Percentiles rank a stretch among this genome's conserved stretches.
Conservation (phyloP, 2,113 vertebrate genomes). For the Smithornis capensis region DNA sequence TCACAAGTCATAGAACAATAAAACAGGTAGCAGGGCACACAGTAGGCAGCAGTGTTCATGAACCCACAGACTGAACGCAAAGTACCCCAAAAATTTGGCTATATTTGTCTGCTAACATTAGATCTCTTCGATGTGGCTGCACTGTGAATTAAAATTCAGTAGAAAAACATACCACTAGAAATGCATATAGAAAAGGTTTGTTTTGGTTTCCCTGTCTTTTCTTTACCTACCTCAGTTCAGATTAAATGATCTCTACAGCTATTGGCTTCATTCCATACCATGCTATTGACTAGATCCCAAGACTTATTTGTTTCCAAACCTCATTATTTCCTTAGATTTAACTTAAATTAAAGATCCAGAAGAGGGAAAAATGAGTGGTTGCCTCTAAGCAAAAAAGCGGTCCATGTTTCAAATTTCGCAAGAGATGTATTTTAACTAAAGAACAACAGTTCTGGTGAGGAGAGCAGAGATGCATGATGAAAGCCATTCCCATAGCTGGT, state of each 20-base stretch:
- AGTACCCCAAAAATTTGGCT: not conserved
- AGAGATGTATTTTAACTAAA: not conserved
- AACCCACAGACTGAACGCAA: not conserved
- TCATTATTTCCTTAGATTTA: conserved; percentile 48
- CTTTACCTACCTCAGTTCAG: not conserved
- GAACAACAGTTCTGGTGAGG: not conserved
- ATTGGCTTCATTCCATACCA: conserved; percentile 10
- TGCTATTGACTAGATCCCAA: not conserved
- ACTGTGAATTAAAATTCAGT: not conserved
- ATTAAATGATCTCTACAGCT: not conserved
- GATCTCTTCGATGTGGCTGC: not conserved
- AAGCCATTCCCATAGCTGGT: not conserved
- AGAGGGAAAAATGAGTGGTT: not conserved
- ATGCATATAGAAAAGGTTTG: not conserved
- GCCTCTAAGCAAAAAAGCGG: not conserved
- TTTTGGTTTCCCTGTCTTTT: not conserved
- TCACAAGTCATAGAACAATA: not conserved
- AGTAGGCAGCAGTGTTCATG: not conserved
- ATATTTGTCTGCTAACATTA: not conserved
- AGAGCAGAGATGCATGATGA: not conserved
- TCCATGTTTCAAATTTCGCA: not conserved
- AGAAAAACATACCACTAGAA: not conserved
- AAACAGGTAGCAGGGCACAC: not conserved
- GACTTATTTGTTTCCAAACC: conserved; percentile 27
- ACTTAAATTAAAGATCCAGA: conserved; percentile 4